Evolutionary conservation across 2,888 invertebrate species (phyloP).

Genomic region (Lepidocyrtinus sp.): DNA sequence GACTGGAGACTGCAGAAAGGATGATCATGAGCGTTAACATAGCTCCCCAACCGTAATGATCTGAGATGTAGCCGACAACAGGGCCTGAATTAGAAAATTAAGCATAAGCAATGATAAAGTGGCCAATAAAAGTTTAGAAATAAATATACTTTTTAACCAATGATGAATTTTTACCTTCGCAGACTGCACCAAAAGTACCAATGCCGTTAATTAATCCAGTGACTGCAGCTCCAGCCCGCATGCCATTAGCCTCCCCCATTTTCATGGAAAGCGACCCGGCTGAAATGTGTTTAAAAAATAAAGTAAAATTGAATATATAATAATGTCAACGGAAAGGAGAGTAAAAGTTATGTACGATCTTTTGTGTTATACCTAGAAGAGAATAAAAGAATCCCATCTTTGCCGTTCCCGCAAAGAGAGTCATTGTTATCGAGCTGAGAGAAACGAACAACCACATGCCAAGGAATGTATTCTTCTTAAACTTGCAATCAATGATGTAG

Average conservation of each 20-base stretch:
- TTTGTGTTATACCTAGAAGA: constrained; percentile 64
- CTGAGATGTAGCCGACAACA: constrained; percentile 73
- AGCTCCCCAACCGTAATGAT: constrained; percentile 73
- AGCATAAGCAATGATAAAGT: too few species aligned
- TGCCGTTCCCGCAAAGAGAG: constrained; percentile 72
- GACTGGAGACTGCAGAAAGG: constrained; percentile 72
- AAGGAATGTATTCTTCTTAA: constrained; percentile 72
- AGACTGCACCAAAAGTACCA: constrained; percentile 74
- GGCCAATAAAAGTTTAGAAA: too few species aligned
- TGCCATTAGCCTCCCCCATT: constrained; percentile 73
- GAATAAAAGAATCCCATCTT: constrained; percentile 72
- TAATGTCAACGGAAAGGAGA: too few species aligned
- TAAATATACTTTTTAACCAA: too few species aligned
- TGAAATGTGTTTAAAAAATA: too few species aligned
- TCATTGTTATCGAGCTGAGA: constrained; percentile 71
- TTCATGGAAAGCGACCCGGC: constrained; percentile 74
- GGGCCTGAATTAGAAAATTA: too few species aligned
- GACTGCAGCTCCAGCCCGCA: constrained; percentile 73
- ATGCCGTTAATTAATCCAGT: constrained; percentile 74
- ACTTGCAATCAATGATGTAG: constrained; percentile 72
- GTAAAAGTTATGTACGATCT: too few species aligned
- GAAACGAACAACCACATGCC: constrained; percentile 72
- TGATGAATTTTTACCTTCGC: constrained; percentile 70
- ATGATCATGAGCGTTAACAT: constrained; percentile 73
- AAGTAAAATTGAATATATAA: too few species aligned